phyloP scores from a whole-genome alignment of 2,888 invertebrate genomes.

The Tromatobia lineatoria region DNA sequence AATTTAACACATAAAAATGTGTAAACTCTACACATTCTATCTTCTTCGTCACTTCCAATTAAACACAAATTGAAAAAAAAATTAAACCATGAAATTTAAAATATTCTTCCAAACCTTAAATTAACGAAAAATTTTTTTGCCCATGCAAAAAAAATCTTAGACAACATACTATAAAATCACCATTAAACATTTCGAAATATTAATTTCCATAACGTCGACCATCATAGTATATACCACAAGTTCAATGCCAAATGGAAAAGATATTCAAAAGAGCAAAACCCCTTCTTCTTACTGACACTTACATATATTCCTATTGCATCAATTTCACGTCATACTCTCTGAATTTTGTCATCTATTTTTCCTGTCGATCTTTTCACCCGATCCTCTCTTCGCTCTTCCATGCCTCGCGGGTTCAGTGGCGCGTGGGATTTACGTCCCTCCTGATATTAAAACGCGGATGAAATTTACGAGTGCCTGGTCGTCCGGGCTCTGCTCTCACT shows the following conservation, averaged over 20 bases:
- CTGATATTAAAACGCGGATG: conserved; percentile 80
- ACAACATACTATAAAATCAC: no score
- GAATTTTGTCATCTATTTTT: conserved; percentile 22
- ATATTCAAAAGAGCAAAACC: neutral
- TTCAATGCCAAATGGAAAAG: neutral
- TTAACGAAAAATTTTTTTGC: no score
- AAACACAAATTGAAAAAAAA: no score
- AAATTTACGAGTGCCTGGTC: conserved; percentile 74
- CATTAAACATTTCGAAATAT: no score
- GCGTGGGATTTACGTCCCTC: conserved; percentile 74
- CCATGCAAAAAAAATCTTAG: no score
- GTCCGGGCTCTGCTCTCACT: neutral
- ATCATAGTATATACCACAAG: no score
- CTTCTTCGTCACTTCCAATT: no score
- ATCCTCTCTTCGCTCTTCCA: neutral
- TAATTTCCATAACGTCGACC: no score
- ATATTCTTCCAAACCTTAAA: no score
- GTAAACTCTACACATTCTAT: no score
- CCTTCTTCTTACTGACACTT: neutral
- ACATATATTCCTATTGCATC: conserved; percentile 25
- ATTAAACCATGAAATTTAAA: no score
- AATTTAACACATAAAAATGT: no score
- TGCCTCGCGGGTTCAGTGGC: conserved; percentile 43
- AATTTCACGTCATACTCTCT: conserved; percentile 7
- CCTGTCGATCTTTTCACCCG: conserved; percentile 46